These are phyloP conservation scores for Caenorhabditis sp. DNA, from an alignment of 2,888 invertebrate species.

Conservation along the genomic window DNA sequence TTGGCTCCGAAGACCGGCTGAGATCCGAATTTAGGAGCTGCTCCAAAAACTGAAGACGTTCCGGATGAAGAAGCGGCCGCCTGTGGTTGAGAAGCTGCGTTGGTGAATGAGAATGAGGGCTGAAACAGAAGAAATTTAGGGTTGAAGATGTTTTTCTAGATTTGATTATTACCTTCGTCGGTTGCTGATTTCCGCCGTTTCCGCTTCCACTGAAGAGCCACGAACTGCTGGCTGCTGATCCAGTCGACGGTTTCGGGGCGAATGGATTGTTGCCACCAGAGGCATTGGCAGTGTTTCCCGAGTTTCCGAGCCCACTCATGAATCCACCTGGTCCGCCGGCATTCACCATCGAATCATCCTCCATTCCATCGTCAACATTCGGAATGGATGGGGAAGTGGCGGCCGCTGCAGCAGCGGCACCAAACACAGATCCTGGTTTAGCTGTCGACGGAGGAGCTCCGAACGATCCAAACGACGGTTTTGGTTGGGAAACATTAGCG, in stretches of 20 bases:
- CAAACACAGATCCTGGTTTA: conserved; percentile 32
- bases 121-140: conserved; percentile 1
- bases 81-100: conserved; percentile 19
- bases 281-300: not conserved
- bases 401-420: conserved; percentile 23
- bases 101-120: conserved; percentile 57
- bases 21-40: conserved; percentile 49
- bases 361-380: conserved; percentile 59
- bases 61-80: conserved; percentile 1
- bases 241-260: conserved; percentile 34
- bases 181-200: conserved; percentile 6
- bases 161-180: conserved; percentile 22
- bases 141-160: not conserved
- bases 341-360: conserved; percentile 53
- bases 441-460: conserved; percentile 29
- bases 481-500: not conserved
- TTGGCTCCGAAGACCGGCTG: conserved; percentile 53
- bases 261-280: conserved; percentile 30
- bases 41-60: conserved; percentile 44
- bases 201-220: conserved; percentile 46
- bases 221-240: conserved; percentile 26
- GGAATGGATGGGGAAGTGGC: conserved; percentile 26
- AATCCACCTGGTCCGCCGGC: conserved; percentile 49
- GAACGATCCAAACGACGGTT: conserved; percentile 31
- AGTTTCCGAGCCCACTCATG: conserved; percentile 57